Evolutionary conservation across 2,113 vertebrate species (phyloP), one percentile per base, ranked within the genome.

Genomic region (Salvelinus namaycush): DNA sequence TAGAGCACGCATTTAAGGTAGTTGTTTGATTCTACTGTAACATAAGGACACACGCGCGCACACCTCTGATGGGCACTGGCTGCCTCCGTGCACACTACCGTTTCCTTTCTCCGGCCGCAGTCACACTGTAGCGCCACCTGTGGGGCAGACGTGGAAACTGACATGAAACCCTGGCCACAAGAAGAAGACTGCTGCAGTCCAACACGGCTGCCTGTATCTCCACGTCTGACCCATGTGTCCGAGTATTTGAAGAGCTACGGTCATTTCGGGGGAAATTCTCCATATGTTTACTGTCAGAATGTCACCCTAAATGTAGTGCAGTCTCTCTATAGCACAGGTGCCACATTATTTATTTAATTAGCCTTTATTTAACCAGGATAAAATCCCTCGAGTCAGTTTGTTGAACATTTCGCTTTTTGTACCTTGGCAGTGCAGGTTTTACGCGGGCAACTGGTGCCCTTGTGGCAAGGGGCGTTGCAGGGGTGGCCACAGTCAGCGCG

Each of bases 91-190:
- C 98, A 99, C 80, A 93, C 77, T 83, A 99, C 93, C 0, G 81
- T 94, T 78, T 99, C 97, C 85, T 95, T 97, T 83, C 94, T 95
- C 79, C 95, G 94, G 73, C 96, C 96, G 79, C 98, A 99, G 26
- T 96, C 95, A 70, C 98, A 99, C 1, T 97, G 95, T 49, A 99
- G 90, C 59, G 95, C 91, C 75, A 99, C 95, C 98, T 99, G 90
- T 48, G 66, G 70, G 64, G 12, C 26, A 39, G 39, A 54, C 75
- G 5, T 60, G 18, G n/a, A 14, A 74, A 73, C 3, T 20, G 29
- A 31, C 4, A 74, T 1, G 73, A 22, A 44, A 54, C 51, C 51
- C 51, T 18, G 51, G 51, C 51, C 12, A 54, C 51, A 14, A 18
- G 16, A 18, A 54, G 51, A 18, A 16, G 4, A 18, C 51, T 44